phyloP scores from a whole-genome alignment of 2,888 invertebrate genomes.

The Lamellibrachia columna region DNA sequence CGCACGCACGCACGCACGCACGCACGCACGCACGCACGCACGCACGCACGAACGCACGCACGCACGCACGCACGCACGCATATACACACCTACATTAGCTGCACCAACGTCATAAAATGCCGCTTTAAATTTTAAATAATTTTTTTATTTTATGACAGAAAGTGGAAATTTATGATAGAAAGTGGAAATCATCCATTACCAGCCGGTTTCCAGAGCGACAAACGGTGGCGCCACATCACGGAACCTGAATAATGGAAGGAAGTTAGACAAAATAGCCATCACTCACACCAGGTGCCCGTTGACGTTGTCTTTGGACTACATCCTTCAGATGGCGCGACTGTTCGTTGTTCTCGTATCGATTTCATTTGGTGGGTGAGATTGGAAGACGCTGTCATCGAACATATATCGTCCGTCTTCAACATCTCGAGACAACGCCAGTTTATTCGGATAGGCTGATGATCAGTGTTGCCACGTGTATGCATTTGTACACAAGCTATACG shows the following conservation, averaged over 20 bases:
- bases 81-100: too few species aligned
- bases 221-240: neutral
- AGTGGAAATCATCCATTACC: too few species aligned
- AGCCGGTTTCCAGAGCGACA: neutral
- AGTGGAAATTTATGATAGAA: too few species aligned
- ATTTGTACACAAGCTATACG: neutral
- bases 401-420: neutral
- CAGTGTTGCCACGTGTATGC: neutral
- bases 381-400: neutral
- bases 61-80: too few species aligned
- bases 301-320: neutral
- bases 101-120: too few species aligned
- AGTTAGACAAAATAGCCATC: neutral
- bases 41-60: too few species aligned
- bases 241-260: neutral
- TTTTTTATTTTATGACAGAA: too few species aligned
- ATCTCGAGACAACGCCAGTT: neutral
- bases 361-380: neutral
- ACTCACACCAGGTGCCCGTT: neutral
- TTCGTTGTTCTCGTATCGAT: neutral
- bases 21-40: too few species aligned
- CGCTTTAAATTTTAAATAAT: too few species aligned
- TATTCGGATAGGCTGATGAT: neutral
- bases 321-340: neutral
- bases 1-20: too few species aligned